Evolutionary conservation across 2,797 vertebrate species (phyloP).

Genomic region (Tapera naevia): DNA sequence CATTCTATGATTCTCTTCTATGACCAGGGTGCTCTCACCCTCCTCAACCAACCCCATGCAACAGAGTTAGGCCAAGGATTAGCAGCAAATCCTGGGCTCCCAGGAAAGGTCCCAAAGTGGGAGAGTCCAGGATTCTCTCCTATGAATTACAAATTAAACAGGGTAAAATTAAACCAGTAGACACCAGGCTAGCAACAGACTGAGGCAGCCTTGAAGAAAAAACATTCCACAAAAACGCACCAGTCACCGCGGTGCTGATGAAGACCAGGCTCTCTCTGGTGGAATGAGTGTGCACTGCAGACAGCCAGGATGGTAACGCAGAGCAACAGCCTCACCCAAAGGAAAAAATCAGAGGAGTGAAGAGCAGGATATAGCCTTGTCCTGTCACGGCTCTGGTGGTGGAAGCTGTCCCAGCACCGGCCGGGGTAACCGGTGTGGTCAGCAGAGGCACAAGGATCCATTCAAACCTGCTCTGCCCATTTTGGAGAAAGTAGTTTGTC

Average conservation of each 20-base stretch:
- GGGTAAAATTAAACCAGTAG: rapidly evolving
- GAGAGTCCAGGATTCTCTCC: neutral
- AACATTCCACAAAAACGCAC: rapidly evolving
- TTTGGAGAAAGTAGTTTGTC: neutral
- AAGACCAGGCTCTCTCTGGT: conserved; percentile 35
- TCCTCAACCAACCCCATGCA: neutral
- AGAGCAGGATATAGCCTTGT: neutral
- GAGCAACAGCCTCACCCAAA: neutral
- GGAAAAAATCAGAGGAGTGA: rapidly evolving
- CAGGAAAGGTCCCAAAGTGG: rapidly evolving
- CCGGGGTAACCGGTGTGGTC: rapidly evolving
- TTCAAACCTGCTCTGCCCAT: rapidly evolving
- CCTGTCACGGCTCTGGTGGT: rapidly evolving
- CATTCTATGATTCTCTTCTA: too few species aligned
- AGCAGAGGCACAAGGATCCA: rapidly evolving
- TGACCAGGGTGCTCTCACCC: too few species aligned
- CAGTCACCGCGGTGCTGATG: rapidly evolving
- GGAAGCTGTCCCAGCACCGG: neutral
- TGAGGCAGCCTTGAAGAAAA: neutral
- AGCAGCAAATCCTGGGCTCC: rapidly evolving
- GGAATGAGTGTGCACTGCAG: neutral
- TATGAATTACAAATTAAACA: rapidly evolving
- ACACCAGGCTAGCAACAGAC: neutral
- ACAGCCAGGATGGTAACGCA: rapidly evolving
- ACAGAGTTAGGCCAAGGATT: rapidly evolving